Evolutionary conservation across 2,888 invertebrate genomes (phyloP).

Genomic region (Halictus quadricinctus): DNA sequence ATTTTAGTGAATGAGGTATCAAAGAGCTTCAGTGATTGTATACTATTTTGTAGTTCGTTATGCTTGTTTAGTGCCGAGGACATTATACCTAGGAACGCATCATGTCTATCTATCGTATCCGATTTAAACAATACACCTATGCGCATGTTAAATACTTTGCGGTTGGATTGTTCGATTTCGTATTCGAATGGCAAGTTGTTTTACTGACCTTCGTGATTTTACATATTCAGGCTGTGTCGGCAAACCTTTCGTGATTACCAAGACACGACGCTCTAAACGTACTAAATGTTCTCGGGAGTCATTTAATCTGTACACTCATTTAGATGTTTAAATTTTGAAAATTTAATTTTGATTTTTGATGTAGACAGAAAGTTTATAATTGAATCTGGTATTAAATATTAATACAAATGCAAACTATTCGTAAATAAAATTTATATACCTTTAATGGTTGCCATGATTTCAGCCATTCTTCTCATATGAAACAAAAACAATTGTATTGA

Average conservation of each 20-base stretch:
- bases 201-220: constrained; percentile 44
- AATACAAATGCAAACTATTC: no score
- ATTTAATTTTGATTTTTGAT: not conserved
- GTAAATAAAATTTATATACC: no score
- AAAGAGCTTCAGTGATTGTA: not conserved
- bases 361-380: not conserved
- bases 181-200: constrained; percentile 51
- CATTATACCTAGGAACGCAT: not conserved
- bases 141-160: constrained; percentile 48
- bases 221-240: constrained; percentile 33
- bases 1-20: not conserved
- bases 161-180: constrained; percentile 38
- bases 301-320: not conserved
- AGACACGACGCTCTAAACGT: constrained; percentile 16
- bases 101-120: constrained; percentile 7
- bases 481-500: no score
- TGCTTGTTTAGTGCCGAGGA: constrained; percentile 15
- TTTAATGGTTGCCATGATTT: no score
- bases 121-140: constrained; percentile 30
- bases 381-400: not conserved
- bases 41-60: constrained; percentile 28
- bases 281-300: constrained; percentile 7
- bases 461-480: no score
- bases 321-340: not conserved
- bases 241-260: constrained; percentile 16